Evolutionary conservation across 2,888 invertebrate species (phyloP).

Genomic region (Octodonta nipae): DNA sequence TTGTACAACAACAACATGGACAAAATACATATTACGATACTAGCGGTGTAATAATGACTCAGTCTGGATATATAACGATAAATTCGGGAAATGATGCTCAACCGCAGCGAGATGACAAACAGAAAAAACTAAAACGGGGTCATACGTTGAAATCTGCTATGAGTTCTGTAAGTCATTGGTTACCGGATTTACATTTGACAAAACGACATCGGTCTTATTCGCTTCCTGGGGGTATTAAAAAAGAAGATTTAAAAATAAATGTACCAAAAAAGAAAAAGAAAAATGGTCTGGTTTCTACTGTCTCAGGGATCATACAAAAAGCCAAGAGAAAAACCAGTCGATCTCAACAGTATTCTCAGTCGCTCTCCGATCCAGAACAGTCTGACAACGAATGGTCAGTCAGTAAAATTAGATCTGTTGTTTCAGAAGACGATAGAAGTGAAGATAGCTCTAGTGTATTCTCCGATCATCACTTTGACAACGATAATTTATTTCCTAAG

Average conservation of each 20-base stretch:
- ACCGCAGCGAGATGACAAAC: constrained; percentile 38
- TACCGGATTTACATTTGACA: constrained; percentile 66
- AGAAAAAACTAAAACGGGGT: constrained; percentile 54
- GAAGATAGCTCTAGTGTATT: constrained; percentile 43
- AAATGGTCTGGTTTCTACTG: constrained; percentile 66
- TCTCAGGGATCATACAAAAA: constrained; percentile 74
- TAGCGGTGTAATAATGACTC: constrained; percentile 55
- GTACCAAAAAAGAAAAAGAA: constrained; percentile 56
- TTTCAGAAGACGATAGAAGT: constrained; percentile 55
- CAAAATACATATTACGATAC: constrained; percentile 36
- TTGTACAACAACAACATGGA: constrained; percentile 27
- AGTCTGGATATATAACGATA: constrained; percentile 65
- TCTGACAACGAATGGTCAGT: constrained; percentile 56
- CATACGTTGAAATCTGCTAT: constrained; percentile 61
- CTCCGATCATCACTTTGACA: constrained; percentile 49
- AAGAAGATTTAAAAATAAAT: constrained; percentile 19
- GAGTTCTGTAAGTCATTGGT: constrained; percentile 66
- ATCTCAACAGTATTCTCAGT: constrained; percentile 44
- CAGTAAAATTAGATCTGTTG: constrained; percentile 55
- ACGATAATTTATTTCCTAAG: constrained; percentile 52
- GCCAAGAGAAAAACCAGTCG: constrained; percentile 52
- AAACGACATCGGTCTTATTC: constrained; percentile 72
- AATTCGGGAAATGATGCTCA: constrained; percentile 41
- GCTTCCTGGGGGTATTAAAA: constrained; percentile 52
- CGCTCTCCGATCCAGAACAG: constrained; percentile 63